Percentiles rank a stretch among this genome's conserved stretches.
Conservation (phyloP, 1,140 invertebrate genomes). For the Chelonus insularis region DNA sequence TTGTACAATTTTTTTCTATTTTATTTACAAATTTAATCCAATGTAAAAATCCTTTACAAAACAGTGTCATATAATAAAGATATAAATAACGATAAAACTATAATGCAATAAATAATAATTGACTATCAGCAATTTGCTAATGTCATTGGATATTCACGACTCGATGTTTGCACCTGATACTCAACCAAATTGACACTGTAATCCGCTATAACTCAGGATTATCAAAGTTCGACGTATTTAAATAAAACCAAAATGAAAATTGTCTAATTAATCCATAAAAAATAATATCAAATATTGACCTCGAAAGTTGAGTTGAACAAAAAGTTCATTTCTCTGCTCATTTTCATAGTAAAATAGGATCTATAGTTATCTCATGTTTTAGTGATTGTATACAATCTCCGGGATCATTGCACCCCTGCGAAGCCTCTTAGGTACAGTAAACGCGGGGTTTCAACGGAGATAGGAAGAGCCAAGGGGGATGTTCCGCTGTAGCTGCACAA, state of each 20-base stretch:
- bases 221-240: background rate
- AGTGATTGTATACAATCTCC: constrained; percentile 49
- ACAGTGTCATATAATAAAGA: too few relatives aligned
- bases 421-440: constrained; percentile 56
- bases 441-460: constrained; percentile 32
- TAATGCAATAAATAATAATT: too few relatives aligned
- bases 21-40: too few relatives aligned
- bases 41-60: too few relatives aligned
- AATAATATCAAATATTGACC: too few relatives aligned
- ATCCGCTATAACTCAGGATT: constrained; percentile 9
- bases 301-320: too few relatives aligned
- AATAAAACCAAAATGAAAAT: background rate
- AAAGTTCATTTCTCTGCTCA: background rate
- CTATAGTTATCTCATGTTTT: constrained; percentile 47
- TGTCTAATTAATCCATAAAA: background rate
- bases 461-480: constrained; percentile 11
- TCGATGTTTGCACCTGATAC: constrained; percentile 9
- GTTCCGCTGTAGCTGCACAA: constrained; percentile 14
- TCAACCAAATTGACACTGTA: constrained; percentile 13
- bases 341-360: constrained; percentile 6
- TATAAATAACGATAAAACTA: too few relatives aligned
- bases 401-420: constrained; percentile 52
- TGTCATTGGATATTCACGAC: constrained; percentile 2
- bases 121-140: constrained; percentile 2
- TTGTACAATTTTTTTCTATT: too few relatives aligned